Evolutionary conservation across 1,140 invertebrate species (phyloP).

Genomic region (Bombus soroeensis): DNA sequence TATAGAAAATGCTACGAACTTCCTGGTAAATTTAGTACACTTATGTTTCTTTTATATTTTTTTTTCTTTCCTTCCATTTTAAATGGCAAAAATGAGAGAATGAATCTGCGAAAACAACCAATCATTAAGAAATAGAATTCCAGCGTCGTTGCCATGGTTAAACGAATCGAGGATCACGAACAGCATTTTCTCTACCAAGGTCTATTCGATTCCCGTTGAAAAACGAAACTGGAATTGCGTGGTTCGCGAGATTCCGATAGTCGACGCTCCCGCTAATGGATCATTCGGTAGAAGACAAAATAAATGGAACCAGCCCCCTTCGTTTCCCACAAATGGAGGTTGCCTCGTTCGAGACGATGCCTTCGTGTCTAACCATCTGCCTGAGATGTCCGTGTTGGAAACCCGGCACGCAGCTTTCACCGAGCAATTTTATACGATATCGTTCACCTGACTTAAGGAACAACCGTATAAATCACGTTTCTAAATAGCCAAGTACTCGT

Average conservation of each 20-base stretch:
- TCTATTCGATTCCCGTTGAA: conserved; percentile 4
- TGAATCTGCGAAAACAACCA: too few species aligned
- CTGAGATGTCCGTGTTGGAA: conserved; percentile 52
- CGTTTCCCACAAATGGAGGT: conserved; percentile 49
- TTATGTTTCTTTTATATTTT: neutral
- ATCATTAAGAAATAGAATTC: conserved; percentile 10
- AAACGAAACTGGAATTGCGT: conserved; percentile 25
- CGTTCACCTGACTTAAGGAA: conserved; percentile 31
- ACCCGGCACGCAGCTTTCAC: conserved; percentile 37
- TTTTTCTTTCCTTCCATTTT: neutral
- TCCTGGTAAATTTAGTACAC: too few species aligned
- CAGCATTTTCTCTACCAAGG: neutral
- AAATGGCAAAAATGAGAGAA: neutral
- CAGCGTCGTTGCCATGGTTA: neutral
- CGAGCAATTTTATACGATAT: conserved; percentile 47
- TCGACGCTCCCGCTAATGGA: conserved; percentile 65
- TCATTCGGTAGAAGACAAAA: conserved; percentile 62
- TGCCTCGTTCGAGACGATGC: conserved; percentile 31
- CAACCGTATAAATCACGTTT: conserved; percentile 28
- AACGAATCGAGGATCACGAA: neutral
- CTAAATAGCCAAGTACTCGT: neutral
- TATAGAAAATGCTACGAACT: neutral
- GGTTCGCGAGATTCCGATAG: conserved; percentile 50
- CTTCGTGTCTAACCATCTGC: conserved; percentile 37
- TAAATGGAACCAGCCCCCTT: conserved; percentile 59